Conservation (phyloP, 1,140 invertebrate species). For the Sweltsa coloradensis region DNA sequence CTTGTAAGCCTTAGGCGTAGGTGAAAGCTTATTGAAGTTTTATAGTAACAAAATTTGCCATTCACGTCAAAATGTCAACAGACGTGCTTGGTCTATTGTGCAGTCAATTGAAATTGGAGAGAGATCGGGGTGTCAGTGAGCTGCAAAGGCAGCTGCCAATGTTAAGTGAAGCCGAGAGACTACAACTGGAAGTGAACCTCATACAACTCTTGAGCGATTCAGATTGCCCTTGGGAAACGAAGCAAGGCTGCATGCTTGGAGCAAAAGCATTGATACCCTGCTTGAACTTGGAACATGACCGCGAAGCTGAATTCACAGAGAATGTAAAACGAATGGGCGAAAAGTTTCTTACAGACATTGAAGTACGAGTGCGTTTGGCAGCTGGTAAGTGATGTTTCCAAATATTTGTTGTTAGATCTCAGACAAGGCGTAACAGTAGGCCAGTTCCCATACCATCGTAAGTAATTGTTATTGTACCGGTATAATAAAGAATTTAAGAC, state of each 20-base stretch:
- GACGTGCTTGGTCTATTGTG: conserved; percentile 21
- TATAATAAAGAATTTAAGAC: not conserved
- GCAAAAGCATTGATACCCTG: conserved; percentile 25
- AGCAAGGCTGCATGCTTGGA: conserved; percentile 32
- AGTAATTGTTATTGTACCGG: not conserved
- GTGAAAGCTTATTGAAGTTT: not conserved
- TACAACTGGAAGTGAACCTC: conserved; percentile 20
- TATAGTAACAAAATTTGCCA: not conserved
- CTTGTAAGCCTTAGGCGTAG: too few species aligned
- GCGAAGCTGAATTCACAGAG: conserved; percentile 24
- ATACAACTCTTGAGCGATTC: conserved; percentile 13
- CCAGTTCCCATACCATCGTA: not conserved
- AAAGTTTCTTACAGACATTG: conserved; percentile 28
- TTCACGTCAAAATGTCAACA: conserved; percentile 5
- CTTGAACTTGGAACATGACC: conserved; percentile 20
- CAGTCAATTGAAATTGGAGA: conserved; percentile 30
- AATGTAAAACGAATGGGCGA: conserved; percentile 22
- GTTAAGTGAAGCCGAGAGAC: conserved; percentile 17
- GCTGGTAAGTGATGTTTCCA: conserved; percentile 24
- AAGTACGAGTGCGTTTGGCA: conserved; percentile 32
- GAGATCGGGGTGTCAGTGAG: conserved; percentile 28
- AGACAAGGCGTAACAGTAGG: too few species aligned
- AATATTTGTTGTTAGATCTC: too few species aligned
- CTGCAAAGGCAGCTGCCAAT: conserved; percentile 24
- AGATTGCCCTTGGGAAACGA: conserved; percentile 24